phyloP scores from a whole-genome alignment of 2,888 invertebrate genomes.

The Limulus polyphemus region DNA sequence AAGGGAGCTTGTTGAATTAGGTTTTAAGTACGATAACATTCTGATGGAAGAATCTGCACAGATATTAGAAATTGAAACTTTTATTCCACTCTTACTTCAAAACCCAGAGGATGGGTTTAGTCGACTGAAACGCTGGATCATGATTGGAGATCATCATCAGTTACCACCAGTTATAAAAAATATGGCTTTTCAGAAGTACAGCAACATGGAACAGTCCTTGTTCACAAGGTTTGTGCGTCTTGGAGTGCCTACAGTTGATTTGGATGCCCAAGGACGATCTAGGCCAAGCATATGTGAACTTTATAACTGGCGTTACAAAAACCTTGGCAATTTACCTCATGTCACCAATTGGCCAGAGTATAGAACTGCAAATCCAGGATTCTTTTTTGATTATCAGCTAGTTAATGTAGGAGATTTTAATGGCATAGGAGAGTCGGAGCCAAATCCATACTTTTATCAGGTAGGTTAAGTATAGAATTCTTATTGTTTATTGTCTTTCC shows the following conservation, averaged over 20 bases:
- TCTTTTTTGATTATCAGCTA: conserved; percentile 83
- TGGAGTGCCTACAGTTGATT: conserved; percentile 90
- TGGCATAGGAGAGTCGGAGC: conserved; percentile 91
- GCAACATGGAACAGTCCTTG: conserved; percentile 98
- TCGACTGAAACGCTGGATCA: conserved; percentile 95
- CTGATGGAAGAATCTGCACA: conserved; percentile 99
- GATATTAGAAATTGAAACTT: conserved; percentile 98
- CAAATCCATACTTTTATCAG: conserved; percentile 97
- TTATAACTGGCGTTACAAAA: conserved; percentile 93
- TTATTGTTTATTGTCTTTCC: conserved; percentile 1
- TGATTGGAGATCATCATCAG: conserved; percentile 99
- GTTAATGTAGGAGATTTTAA: conserved; percentile 95
- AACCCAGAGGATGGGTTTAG: conserved; percentile 94
- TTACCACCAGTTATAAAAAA: conserved; percentile 98
- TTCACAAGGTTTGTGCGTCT: conserved; percentile 91
- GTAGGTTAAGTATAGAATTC: conserved; percentile 39
- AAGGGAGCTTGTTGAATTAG: conserved; percentile 86
- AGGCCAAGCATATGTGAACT: conserved; percentile 79
- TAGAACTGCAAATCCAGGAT: conserved; percentile 78
- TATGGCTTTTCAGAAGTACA: conserved; percentile 99
- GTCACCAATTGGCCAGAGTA: conserved; percentile 74
- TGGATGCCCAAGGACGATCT: conserved; percentile 95
- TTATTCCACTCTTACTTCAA: conserved; percentile 94
- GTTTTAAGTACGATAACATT: conserved; percentile 96
- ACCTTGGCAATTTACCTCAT: conserved; percentile 84